Evolutionary conservation across 2,797 vertebrate genomes (phyloP), one percentile per base, ranked within the genome.

Genomic region (Rousettus madagascariensis): DNA sequence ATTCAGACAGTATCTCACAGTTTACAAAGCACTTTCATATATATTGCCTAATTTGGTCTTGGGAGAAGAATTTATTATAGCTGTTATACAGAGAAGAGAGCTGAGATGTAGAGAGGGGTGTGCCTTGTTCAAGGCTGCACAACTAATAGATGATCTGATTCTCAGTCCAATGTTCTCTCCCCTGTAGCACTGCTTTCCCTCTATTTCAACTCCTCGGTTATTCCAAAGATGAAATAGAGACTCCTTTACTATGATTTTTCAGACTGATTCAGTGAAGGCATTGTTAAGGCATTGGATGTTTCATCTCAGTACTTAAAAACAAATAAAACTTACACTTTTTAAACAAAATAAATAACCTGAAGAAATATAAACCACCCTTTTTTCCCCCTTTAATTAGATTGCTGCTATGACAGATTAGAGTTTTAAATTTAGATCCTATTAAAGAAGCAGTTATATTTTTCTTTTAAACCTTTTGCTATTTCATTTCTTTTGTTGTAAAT

Each of bases 401-500:
- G n/a, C 19, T 66, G 28, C 17, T 91, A 43, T 53, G 43, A 15
- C 51, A 82, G 41, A 68, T 61, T 77, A 46, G 43, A 86, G 61
- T 77, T 88, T 88, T 46, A 66, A 8, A 41, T 88, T 38, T 8
- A 63, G 33, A 88, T 33, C 36, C 26, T 57, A 72, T 74, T 79
- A 66, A 92, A 90, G 69, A 30, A 83, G 46, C 26, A 79, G 63
- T 6, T 61, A 17, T 30, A 78, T 63, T 36, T 69, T 59, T 55
- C 55, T 63, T 63, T 72, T 38, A 91, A 79, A 55, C 11, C 8
- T 28, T 77, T 77, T 53, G 46, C n/a, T 69, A 53, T 61, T 69
- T 63, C 17, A 26, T 78, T 71, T 86, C 9, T 85, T 90, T 94
- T 66, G 51, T 55, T 65, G 28, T 86, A 95, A 91, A 86, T 65